Percentiles rank a stretch among this genome's conserved stretches.
These are phyloP conservation scores for Tenualosa ilisha DNA, from an alignment of 2,797 vertebrate species.

Conservation along the genomic window DNA sequence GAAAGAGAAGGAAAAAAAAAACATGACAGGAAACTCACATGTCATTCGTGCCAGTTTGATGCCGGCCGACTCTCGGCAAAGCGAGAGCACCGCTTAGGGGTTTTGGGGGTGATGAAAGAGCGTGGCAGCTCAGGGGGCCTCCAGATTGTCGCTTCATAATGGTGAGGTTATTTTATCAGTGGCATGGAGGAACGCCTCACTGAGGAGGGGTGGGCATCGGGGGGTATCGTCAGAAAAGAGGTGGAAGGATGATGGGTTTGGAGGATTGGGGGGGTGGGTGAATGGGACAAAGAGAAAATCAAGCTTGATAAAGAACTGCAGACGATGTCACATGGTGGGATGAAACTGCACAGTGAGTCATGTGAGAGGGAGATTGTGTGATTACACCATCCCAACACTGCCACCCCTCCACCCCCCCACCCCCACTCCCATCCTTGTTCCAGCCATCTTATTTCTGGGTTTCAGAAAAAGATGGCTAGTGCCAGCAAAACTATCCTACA, in stretches of 20 bases:
- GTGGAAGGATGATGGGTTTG: background rate
- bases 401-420: no score
- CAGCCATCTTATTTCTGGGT: background rate
- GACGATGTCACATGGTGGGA: slow-evolving; percentile 38
- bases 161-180: slow-evolving; percentile 30
- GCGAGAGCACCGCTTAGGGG: background rate
- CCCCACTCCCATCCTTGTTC: background rate
- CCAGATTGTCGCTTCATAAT: slow-evolving; percentile 35
- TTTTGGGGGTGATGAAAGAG: slow-evolving; percentile 27
- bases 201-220: no score
- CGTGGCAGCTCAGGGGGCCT: slow-evolving; percentile 20
- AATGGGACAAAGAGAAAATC: slow-evolving; percentile 30
- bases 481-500: background rate
- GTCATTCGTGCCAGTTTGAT: slow-evolving; percentile 27
- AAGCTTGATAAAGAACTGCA: slow-evolving; percentile 42
- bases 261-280: background rate
- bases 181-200: slow-evolving; percentile 5
- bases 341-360: slow-evolving; percentile 31
- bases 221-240: no score
- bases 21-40: slow-evolving; percentile 44
- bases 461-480: background rate
- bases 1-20: background rate
- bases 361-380: slow-evolving; percentile 11
- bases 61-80: background rate
- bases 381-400: no score